Percentiles rank a stretch among this genome's conserved stretches.
These are phyloP conservation scores for Odontamblyopus rebecca DNA, from an alignment of 2,797 vertebrate genomes.

Conservation along the genomic window DNA sequence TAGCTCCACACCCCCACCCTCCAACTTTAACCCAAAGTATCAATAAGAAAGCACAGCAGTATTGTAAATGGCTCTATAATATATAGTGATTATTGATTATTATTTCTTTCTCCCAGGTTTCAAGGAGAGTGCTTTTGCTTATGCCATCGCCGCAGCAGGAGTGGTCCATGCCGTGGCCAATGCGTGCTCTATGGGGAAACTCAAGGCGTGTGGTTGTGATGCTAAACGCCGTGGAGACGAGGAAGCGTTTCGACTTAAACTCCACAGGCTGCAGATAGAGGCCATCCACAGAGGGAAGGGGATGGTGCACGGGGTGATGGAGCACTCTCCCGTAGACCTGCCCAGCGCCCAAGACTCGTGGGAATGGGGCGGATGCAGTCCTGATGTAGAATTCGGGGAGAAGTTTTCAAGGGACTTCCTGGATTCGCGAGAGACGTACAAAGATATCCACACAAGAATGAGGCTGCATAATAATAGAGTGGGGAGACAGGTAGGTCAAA, in stretches of 20 bases:
- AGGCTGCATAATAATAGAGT: slow-evolving; percentile 97
- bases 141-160: slow-evolving; percentile 92
- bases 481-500: slow-evolving; percentile 91
- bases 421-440: slow-evolving; percentile 94
- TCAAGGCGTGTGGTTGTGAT: slow-evolving; percentile 92
- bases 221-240: slow-evolving; percentile 91
- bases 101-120: slow-evolving; percentile 82
- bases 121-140: slow-evolving; percentile 95
- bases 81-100: not conserved
- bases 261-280: slow-evolving; percentile 92
- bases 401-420: slow-evolving; percentile 98
- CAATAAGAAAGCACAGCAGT: no score
- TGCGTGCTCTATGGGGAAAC: slow-evolving; percentile 94
- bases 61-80: no score
- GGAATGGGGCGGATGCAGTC: slow-evolving; percentile 99
- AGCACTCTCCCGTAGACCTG: slow-evolving; percentile 87
- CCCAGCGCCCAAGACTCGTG: slow-evolving; percentile 94
- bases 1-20: no score
- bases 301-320: slow-evolving; percentile 95
- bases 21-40: no score
- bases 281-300: slow-evolving; percentile 95
- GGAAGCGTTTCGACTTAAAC: slow-evolving; percentile 92
- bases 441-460: slow-evolving; percentile 97
- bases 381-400: slow-evolving; percentile 95
- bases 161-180: slow-evolving; percentile 97